Base-by-base conservation (phyloP, 2,888 invertebrate genomes). In the Cheilosia soror region DNA sequence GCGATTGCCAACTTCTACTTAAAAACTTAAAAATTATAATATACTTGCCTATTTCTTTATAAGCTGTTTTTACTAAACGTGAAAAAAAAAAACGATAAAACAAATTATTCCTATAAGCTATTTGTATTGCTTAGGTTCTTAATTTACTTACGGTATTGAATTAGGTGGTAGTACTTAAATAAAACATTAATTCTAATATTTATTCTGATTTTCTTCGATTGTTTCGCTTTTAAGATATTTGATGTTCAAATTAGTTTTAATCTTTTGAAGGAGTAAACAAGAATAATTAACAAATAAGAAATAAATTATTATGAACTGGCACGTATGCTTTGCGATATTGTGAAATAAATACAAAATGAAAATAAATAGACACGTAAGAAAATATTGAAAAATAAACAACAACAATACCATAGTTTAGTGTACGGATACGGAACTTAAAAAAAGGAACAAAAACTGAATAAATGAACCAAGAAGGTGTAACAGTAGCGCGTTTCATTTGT, bases 171-270 rank as follows among this genome's bases (percentile, higher is more conserved):
- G 78, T 63, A 20, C 29, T 60, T n/a, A 75, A 75, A 40, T 29
- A 47, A 71, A 60, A n/a, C 37, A 78, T 58, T 83, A 78, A 73
- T 65, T 75, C 11, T 84, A 84, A 71, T 84, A 84, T 84, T 83
- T 83, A 83, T 83, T 83, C 25, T 78, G 11, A 63, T 78, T 83
- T 83, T 71, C 31, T 66, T 71, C 25, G 51, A 81, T 76, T 72
- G 71, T 72, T 85, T 85, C 55, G 85, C 71, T 85, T 75, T 57
- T 85, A 85, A 81, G 85, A 72, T 85, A 81, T 81, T 84, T 77
- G 81, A 85, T 85, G 85, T 85, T 85, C 85, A 85, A 85, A 85
- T 85, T 85, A 85, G 85, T 85, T 81, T 44, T 85, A 85, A 85
- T 77, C 49, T 63, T 72, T 76, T 85, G 40, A 72, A 69, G 69